A percentile compares a stretch with the other conserved stretches of the same genome.
Conservation (phyloP, 92 coral and sea anemone species). For the Plumapathes pennacea region DNA sequence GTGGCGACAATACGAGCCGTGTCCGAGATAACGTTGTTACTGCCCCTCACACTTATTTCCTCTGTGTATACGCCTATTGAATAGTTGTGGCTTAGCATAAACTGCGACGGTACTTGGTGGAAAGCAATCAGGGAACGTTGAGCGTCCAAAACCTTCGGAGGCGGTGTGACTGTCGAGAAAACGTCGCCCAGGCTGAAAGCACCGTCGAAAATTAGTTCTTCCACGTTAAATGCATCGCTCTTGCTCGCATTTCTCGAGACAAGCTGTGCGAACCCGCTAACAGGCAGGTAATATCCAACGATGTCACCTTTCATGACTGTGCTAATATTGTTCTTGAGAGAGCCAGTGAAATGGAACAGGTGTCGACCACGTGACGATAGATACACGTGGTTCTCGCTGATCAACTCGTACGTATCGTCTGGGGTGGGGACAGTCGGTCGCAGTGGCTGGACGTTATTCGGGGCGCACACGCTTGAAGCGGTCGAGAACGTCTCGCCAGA, state of each 20-base stretch:
- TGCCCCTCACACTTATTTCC: conserved; percentile 33
- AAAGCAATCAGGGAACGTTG: conserved; percentile 49
- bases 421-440: conserved; percentile 6
- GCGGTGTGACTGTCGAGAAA: conserved; percentile 3
- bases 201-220: conserved; percentile 8
- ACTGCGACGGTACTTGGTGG: conserved; percentile 29
- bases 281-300: conserved; percentile 62
- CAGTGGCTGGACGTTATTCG: conserved; percentile 10
- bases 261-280: conserved; percentile 45
- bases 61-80: conserved; percentile 43
- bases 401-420: conserved; percentile 44
- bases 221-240: conserved; percentile 4
- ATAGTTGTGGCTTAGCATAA: conserved; percentile 36
- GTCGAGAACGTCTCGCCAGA: conserved; percentile 44
- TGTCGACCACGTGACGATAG: conserved; percentile 58
- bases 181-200: conserved; percentile 11
- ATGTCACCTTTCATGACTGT: conserved; percentile 62
- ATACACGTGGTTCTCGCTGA: conserved; percentile 40
- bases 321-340: conserved; percentile 23
- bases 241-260: conserved; percentile 6
- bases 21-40: not conserved
- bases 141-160: not conserved
- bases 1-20: conserved; percentile 42
- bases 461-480: conserved; percentile 47
- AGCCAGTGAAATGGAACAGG: conserved; percentile 31